Evolutionary conservation across 2,797 vertebrate genomes (phyloP).

Genomic region (Amblyraja radiata): DNA sequence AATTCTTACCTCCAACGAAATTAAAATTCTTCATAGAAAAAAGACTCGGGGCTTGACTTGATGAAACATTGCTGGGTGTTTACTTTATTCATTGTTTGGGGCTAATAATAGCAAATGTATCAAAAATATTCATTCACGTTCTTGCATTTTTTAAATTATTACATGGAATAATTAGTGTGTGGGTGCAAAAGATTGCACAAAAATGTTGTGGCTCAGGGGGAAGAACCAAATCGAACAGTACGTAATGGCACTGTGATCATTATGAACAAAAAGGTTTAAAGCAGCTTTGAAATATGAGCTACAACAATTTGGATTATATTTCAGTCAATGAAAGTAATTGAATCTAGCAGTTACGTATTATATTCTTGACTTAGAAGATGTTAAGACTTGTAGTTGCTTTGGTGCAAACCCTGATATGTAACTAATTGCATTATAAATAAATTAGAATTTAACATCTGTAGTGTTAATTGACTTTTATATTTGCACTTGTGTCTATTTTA

Average conservation of each 20-base stretch:
- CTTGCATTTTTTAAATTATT: background rate
- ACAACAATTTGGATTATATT: constrained; percentile 22
- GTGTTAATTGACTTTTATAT: background rate
- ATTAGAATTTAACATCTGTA: background rate
- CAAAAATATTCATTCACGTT: constrained; percentile 19
- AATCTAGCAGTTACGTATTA: constrained; percentile 2
- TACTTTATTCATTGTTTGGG: constrained; percentile 10
- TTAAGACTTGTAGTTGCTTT: constrained; percentile 1
- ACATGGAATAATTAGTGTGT: background rate
- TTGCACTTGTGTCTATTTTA: background rate
- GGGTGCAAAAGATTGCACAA: constrained; percentile 26
- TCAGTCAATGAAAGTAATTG: constrained; percentile 32
- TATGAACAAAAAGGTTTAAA: constrained; percentile 32
- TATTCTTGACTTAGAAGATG: background rate
- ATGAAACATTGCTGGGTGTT: background rate
- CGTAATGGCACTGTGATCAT: constrained; percentile 22
- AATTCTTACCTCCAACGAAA: background rate
- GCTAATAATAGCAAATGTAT: background rate
- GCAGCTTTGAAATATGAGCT: constrained; percentile 37
- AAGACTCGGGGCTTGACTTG: background rate
- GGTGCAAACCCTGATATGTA: background rate
- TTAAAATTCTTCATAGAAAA: background rate
- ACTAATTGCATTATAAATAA: background rate
- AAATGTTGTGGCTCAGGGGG: constrained; percentile 15
- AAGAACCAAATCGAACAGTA: constrained; percentile 6